Conservation (phyloP, 2,797 vertebrate species). For the Acipenser transmontanus region DNA sequence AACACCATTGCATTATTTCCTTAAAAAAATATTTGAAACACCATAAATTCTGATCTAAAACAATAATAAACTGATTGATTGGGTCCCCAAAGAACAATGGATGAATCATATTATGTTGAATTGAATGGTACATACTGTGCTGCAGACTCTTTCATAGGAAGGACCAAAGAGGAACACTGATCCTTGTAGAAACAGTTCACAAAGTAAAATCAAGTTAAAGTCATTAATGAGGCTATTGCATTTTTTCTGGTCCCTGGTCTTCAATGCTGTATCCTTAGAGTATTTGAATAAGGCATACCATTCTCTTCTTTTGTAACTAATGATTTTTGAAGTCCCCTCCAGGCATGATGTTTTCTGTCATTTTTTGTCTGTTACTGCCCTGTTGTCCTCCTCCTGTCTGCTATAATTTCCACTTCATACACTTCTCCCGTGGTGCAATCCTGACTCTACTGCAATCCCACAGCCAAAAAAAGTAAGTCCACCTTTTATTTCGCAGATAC, state of each 20-base stretch:
- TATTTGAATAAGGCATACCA: conserved; percentile 27
- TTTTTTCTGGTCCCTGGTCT: conserved; percentile 51
- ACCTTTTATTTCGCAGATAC: conserved; percentile 15
- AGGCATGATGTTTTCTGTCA: conserved; percentile 58
- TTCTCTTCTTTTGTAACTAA: conserved; percentile 36
- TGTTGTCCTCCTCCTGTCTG: conserved; percentile 46
- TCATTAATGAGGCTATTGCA: conserved; percentile 64
- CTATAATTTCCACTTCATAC: conserved; percentile 31
- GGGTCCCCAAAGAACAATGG: no score
- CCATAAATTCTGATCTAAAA: no score
- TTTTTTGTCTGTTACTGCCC: conserved; percentile 32
- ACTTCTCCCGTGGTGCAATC: conserved; percentile 45
- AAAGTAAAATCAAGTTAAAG: conserved; percentile 59
- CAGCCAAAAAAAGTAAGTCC: conserved; percentile 77
- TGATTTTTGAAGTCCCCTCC: conserved; percentile 32
- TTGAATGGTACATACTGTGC: no score
- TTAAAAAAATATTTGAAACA: no score
- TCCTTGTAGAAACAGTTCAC: no score
- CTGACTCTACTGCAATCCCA: conserved; percentile 51
- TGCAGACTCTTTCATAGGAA: no score
- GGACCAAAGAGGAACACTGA: no score
- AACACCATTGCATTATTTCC: no score
- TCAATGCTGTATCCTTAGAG: conserved; percentile 35
- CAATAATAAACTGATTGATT: no score
- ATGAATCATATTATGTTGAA: no score